Evolutionary conservation across 2,113 vertebrate genomes (phyloP).

Genomic region (Oncorhynchus keta): DNA sequence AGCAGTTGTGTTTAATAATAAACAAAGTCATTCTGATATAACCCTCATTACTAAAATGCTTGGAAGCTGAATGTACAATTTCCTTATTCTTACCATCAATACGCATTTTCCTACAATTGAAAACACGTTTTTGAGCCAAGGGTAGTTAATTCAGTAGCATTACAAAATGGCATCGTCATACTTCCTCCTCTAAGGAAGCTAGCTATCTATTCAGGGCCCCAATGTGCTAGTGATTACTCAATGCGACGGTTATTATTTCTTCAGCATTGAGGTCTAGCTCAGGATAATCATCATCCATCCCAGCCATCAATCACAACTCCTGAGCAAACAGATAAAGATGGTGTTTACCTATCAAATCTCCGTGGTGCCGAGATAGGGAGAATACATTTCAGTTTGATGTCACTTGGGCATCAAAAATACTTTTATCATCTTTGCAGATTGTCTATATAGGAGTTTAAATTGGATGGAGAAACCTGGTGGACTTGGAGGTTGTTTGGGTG

Average conservation of each 20-base stretch:
- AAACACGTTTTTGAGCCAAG: conserved; percentile 40
- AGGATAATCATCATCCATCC: conserved; percentile 81
- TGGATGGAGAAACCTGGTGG: background rate
- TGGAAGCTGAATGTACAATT: background rate
- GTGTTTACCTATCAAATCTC: conserved; percentile 76
- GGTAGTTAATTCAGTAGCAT: conserved; percentile 45
- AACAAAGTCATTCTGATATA: background rate
- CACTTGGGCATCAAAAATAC: too few species aligned
- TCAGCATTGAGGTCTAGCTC: conserved; percentile 73
- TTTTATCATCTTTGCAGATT: too few species aligned
- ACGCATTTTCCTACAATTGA: conserved; percentile 45
- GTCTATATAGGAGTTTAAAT: too few species aligned
- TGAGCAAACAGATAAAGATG: conserved; percentile 66
- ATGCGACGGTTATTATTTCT: conserved; percentile 74
- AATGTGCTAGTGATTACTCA: conserved; percentile 69
- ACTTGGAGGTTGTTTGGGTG: too few species aligned
- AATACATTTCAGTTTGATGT: background rate
- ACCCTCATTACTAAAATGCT: background rate
- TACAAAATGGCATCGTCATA: conserved; percentile 35
- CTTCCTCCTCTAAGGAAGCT: conserved; percentile 46
- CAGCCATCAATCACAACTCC: conserved; percentile 79
- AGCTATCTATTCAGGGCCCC: conserved; percentile 56
- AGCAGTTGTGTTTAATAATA: background rate
- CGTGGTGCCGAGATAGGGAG: background rate
- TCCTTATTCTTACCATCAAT: background rate